Conservation (phyloP, 2,113 vertebrate species). For the Lucifuga dentata region DNA sequence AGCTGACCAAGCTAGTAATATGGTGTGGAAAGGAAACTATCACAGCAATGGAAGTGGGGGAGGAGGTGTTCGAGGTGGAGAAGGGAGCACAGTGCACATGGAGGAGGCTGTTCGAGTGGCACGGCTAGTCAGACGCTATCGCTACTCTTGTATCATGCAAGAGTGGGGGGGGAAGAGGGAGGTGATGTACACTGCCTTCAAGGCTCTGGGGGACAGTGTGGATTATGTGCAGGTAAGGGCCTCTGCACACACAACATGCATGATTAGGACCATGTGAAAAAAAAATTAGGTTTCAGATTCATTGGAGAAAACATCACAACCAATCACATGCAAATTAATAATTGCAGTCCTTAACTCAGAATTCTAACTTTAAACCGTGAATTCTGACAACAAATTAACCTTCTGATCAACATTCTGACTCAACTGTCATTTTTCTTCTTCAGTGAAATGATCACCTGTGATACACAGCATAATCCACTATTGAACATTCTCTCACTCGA, state of each 20-base stretch:
- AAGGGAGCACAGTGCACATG: constrained; percentile 68
- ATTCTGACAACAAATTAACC: too few relatives aligned
- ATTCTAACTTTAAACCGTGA: too few relatives aligned
- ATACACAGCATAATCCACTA: too few relatives aligned
- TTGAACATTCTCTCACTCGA: too few relatives aligned
- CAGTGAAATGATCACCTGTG: too few relatives aligned
- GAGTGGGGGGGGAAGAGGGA: constrained; percentile 98
- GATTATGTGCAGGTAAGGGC: constrained; percentile 94
- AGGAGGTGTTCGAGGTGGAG: constrained; percentile 27
- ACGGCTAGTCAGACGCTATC: constrained; percentile 85
- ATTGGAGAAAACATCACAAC: too few relatives aligned
- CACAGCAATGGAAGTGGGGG: constrained; percentile 86
- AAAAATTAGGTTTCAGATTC: too few relatives aligned
- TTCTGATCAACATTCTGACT: too few relatives aligned
- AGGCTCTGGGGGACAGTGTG: constrained; percentile 93
- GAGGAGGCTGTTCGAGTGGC: constrained; percentile 83
- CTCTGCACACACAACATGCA: neutral
- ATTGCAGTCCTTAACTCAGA: too few relatives aligned
- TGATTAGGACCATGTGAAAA: too few relatives aligned
- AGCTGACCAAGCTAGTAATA: constrained; percentile 84
- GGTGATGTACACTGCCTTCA: constrained; percentile 99
- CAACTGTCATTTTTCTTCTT: too few relatives aligned
- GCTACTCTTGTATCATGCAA: constrained; percentile 94
- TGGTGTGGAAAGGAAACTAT: constrained; percentile 96
- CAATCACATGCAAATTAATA: too few relatives aligned